Base-by-base conservation (phyloP, 2,113 vertebrate genomes). In the Engraulis encrasicolus region DNA sequence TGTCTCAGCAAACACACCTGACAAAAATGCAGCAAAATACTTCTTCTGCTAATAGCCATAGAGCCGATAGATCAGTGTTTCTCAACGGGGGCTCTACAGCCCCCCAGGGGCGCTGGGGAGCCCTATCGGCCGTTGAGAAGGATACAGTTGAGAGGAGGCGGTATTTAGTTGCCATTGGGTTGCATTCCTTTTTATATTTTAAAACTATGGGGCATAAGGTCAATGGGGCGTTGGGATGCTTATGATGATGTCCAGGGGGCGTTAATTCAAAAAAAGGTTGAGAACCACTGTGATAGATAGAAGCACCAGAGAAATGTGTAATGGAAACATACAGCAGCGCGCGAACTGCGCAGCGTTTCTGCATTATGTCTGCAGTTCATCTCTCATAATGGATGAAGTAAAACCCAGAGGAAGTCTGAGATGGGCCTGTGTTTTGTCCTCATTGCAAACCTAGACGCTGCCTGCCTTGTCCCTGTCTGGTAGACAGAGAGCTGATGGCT, bases 401-500 rank as follows among this genome's bases (percentile, higher is more conserved):
- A 74, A 58, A 31, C 27, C 14, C 14, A 27, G 1, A 58, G 40
- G 40, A 58, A 2, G 19, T n/a, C 2, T 58, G 34, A 34, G 18
- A 14, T 23, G 27, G 61, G 27, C 61, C n/a, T n/a, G n/a, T 36
- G 66, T 71, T n/a, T 74, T 74, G 17, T 31, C 34, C 66, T 74
- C 66, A 74, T 74, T 74, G 14, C 14, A 74, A 74, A 74, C 31
- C 66, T 34, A 27, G 66, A 5, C 66, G 11, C 23, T n/a, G n/a
- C n/a, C n/a, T n/a, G n/a, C n/a, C n/a, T 31, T 74, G 12, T 14
- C 66, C 66, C 66, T 74, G 66, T 31, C 66, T 31, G 66, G 66
- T 27, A 74, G 66, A 15, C 66, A 74, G n/a, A n/a, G n/a, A n/a
- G 66, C 66, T 74, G 66, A 74, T 74, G 66, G 31, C 66, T 74